These are phyloP conservation scores for Urocitellus parryii DNA, from an alignment of 2,113 vertebrate species.

Conservation along the genomic window DNA sequence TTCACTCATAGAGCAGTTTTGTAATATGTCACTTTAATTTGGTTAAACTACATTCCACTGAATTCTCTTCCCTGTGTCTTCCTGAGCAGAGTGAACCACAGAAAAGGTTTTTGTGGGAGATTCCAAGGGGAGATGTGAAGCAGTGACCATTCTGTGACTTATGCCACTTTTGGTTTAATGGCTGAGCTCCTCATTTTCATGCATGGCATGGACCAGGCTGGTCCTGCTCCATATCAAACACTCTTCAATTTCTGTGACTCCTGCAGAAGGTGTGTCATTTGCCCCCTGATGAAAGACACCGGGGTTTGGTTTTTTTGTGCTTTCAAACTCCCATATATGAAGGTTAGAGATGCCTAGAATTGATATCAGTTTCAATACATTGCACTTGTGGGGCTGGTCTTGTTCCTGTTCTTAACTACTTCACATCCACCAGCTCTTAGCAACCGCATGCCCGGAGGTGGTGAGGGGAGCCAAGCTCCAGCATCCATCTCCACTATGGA, in stretches of 20 bases:
- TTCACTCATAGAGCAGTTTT: neutral
- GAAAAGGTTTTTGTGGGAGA: neutral
- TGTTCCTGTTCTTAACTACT: neutral
- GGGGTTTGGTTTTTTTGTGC: neutral
- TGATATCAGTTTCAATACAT: neutral
- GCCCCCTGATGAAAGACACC: neutral
- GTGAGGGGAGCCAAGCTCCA: fast-evolving
- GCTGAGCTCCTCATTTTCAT: neutral
- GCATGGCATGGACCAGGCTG: neutral
- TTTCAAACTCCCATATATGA: neutral
- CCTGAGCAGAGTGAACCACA: neutral
- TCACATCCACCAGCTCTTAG: neutral
- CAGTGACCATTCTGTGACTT: too few species aligned
- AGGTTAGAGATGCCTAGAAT: neutral
- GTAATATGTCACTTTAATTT: neutral
- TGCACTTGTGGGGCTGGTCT: too few species aligned
- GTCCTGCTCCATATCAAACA: fast-evolving
- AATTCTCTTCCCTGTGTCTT: neutral
- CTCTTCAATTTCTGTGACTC: neutral
- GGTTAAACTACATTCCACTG: neutral
- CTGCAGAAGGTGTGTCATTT: neutral
- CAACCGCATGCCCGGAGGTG: neutral
- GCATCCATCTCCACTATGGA: neutral
- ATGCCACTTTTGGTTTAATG: neutral
- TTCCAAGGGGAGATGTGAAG: neutral